Conservation (phyloP, 2,888 invertebrate species). For the Trilocha varians region DNA sequence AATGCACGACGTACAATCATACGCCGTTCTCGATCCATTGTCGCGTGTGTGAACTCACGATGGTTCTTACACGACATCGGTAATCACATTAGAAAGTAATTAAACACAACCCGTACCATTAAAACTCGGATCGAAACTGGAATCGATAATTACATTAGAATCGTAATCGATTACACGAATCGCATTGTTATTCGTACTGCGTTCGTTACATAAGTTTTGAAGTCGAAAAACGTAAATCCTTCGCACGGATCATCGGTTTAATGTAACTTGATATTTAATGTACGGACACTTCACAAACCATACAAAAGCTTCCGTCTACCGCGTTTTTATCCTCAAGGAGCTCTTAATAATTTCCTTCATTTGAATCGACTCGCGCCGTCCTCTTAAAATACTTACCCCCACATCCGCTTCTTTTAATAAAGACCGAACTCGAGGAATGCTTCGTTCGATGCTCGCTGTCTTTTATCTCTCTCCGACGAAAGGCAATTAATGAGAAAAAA, state of each 20-base stretch:
- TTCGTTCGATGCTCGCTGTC: slow-evolving; percentile 46
- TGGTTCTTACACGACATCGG: slow-evolving; percentile 42
- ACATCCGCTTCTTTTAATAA: slow-evolving; percentile 73
- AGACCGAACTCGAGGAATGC: slow-evolving; percentile 62
- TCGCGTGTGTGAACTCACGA: slow-evolving; percentile 50
- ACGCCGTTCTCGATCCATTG: slow-evolving; percentile 44
- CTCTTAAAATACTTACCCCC: slow-evolving; percentile 72
- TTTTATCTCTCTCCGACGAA: slow-evolving; percentile 57
- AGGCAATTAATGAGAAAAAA: slow-evolving; percentile 59
- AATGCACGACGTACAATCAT: slow-evolving; percentile 39
- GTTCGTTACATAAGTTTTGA: slow-evolving; percentile 48
- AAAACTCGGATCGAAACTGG: slow-evolving; percentile 35
- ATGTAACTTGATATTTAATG: slow-evolving; percentile 42
- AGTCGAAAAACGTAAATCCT: slow-evolving; percentile 47
- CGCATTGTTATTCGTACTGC: slow-evolving; percentile 44
- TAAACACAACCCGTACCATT: slow-evolving; percentile 37
- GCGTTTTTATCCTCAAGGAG: slow-evolving; percentile 49
- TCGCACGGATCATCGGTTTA: slow-evolving; percentile 49
- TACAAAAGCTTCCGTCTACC: slow-evolving; percentile 60
- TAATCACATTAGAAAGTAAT: slow-evolving; percentile 61
- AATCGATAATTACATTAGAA: slow-evolving; percentile 44
- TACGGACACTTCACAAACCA: slow-evolving; percentile 38
- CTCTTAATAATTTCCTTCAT: slow-evolving; percentile 73
- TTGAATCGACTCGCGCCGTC: slow-evolving; percentile 63
- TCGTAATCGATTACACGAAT: slow-evolving; percentile 49